Evolutionary conservation across 2,113 vertebrate genomes (phyloP).

Genomic region (Thunnus maccoyii): DNA sequence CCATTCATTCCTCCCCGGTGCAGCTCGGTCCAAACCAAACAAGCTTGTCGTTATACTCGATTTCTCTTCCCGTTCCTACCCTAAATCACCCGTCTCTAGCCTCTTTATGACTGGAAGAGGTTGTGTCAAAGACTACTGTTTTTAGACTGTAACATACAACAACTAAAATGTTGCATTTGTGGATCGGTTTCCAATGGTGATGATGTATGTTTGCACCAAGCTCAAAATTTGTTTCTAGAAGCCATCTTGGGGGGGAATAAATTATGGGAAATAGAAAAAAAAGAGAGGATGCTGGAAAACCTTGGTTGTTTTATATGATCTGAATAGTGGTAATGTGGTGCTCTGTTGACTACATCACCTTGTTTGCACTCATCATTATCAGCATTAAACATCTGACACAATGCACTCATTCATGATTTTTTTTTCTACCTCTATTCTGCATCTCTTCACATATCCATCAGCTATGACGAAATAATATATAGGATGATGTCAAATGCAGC

Average conservation of each 20-base stretch:
- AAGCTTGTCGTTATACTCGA: constrained; percentile 57
- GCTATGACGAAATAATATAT: constrained; percentile 25
- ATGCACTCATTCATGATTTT: constrained; percentile 15
- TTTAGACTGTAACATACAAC: neutral
- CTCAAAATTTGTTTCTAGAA: neutral
- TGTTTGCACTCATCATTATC: constrained; percentile 44
- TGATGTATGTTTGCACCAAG: neutral
- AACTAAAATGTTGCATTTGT: neutral
- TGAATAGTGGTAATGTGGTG: too few relatives aligned
- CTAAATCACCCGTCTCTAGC: constrained; percentile 60
- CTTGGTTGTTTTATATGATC: neutral
- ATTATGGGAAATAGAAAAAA: neutral
- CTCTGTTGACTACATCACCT: neutral
- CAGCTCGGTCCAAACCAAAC: constrained; percentile 76
- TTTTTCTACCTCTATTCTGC: neutral
- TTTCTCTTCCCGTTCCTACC: constrained; percentile 52
- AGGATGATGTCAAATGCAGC: constrained; percentile 26
- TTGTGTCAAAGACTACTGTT: constrained; percentile 55
- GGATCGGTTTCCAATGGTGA: neutral
- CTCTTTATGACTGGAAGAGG: constrained; percentile 22
- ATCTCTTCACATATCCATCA: constrained; percentile 13
- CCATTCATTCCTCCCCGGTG: constrained; percentile 65
- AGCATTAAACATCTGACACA: constrained; percentile 43
- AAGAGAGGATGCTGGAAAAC: neutral
- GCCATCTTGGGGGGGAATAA: neutral